Evolutionary conservation across 2,113 vertebrate genomes (phyloP).

Genomic region (Stercorarius parasiticus): DNA sequence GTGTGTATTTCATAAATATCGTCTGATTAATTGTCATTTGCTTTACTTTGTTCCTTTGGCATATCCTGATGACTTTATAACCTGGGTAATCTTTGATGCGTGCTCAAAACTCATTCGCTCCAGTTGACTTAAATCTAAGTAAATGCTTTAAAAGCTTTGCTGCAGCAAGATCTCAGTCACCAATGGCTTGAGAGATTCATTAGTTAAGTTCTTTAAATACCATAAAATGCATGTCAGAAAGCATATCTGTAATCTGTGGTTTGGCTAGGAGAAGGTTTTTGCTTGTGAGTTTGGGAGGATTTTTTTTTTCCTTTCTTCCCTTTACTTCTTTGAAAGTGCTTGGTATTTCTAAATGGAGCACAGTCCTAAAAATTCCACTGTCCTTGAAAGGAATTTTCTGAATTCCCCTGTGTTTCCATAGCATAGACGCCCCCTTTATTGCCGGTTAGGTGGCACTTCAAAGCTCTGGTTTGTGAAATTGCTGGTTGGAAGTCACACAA

Average conservation of each 20-base stretch:
- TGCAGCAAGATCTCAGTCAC: not conserved
- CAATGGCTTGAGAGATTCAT: not conserved
- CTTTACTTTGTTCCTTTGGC: conserved; percentile 7
- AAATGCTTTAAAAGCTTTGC: conserved; percentile 27
- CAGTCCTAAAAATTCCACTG: conserved; percentile 36
- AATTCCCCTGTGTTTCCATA: conserved; percentile 11
- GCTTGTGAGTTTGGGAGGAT: not conserved
- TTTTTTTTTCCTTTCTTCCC: not conserved
- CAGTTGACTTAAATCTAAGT: not conserved
- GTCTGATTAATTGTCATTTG: conserved; percentile 24
- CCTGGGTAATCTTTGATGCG: not conserved
- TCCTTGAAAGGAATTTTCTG: conserved; percentile 27
- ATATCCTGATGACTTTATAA: not conserved
- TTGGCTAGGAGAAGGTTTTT: conserved; percentile 14
- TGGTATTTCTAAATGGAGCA: conserved; percentile 15
- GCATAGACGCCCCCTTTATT: not conserved
- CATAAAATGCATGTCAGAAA: conserved; percentile 10
- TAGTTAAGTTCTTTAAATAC: conserved; percentile 30
- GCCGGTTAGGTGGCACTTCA: conserved; percentile 23
- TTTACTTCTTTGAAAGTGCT: not conserved
- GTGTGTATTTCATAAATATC: conserved; percentile 7
- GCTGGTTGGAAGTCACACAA: conserved; percentile 12
- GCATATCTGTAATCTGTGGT: not conserved
- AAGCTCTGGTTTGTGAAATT: conserved; percentile 29
- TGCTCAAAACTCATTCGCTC: not conserved